Conservation (phyloP, 1,140 invertebrate genomes). For the Heterodera schachtii region DNA sequence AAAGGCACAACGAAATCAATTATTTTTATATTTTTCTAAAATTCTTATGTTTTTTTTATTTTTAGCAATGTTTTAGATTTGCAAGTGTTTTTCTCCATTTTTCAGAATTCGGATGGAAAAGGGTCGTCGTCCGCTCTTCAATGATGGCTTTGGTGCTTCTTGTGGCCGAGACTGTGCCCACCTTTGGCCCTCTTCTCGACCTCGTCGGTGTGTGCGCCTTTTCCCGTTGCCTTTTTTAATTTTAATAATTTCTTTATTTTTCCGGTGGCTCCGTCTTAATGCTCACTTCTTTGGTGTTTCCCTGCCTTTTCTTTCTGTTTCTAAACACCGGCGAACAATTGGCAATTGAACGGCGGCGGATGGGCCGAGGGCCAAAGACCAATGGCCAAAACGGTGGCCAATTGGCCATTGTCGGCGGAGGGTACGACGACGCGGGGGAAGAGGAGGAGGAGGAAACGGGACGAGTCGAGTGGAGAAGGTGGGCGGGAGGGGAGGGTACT, state of each 20-base stretch:
- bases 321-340: conserved; percentile 45
- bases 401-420: conserved; percentile 15
- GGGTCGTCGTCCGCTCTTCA: conserved; percentile 76
- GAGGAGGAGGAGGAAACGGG: conserved; percentile 23
- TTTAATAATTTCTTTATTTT: neutral
- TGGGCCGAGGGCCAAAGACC: neutral
- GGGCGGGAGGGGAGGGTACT: neutral
- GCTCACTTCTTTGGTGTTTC: conserved; percentile 66
- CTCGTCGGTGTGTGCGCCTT: conserved; percentile 80
- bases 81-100: neutral
- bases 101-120: conserved; percentile 78
- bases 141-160: conserved; percentile 77
- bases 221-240: neutral
- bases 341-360: conserved; percentile 18
- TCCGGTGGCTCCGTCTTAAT: conserved; percentile 75
- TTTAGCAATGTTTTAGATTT: too few relatives aligned
- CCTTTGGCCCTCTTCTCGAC: conserved; percentile 84
- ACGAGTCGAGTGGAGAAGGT: conserved; percentile 28
- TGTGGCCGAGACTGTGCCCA: conserved; percentile 80
- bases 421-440: conserved; percentile 11
- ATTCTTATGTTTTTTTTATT: too few relatives aligned
- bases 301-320: conserved; percentile 61
- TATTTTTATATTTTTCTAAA: too few relatives aligned
- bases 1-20: too few relatives aligned
- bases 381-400: neutral